Evolutionary conservation across 1,140 invertebrate species (phyloP), one percentile per base, ranked within the genome.

Genomic region (Ridgeia piscesae): DNA sequence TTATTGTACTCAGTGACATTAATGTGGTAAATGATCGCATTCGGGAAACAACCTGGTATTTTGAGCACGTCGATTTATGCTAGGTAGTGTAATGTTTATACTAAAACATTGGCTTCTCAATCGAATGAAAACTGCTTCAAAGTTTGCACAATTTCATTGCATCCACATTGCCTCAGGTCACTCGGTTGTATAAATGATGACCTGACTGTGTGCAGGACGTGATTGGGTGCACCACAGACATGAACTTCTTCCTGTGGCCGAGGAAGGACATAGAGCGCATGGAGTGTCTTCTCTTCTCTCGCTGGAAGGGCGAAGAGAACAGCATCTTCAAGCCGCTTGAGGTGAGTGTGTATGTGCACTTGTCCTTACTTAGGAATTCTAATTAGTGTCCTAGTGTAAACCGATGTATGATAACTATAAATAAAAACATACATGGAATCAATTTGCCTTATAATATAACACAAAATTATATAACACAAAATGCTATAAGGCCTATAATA

Each of bases 241-340:
- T 96, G 50, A 95, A 96, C 92, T 96, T 95, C 93, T 95, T 95
- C 92, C 93, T 96, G 34, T 96, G 95, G 95, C 95, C 95, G 88
- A 92, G 95, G 34, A 95, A 95, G 93, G 95, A 96, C 91, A 94
- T 96, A 92, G 94, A 95, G 35, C 94, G 93, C 35, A 95, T 96
- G 92, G 94, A 95, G 92, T 95, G 95, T 93, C 94, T 94, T 34
- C 93, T 96, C 17, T 96, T 95, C 93, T 96, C 95, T 88, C 93
- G 94, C 89, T 96, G 95, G 95, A 95, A 95, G 92, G 95, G 94
- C 33, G 95, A 95, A 17, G 91, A 94, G 42, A 93, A 93, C 27
- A 35, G 35, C 42, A 93, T 94, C 34, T 95, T 94, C 92, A 95
- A 94, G 92, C 95, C 94, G 31, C 92, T 95, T 33, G 93, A 94